Conservation (phyloP, 2,888 invertebrate species). For the Aphodius sticticus region DNA sequence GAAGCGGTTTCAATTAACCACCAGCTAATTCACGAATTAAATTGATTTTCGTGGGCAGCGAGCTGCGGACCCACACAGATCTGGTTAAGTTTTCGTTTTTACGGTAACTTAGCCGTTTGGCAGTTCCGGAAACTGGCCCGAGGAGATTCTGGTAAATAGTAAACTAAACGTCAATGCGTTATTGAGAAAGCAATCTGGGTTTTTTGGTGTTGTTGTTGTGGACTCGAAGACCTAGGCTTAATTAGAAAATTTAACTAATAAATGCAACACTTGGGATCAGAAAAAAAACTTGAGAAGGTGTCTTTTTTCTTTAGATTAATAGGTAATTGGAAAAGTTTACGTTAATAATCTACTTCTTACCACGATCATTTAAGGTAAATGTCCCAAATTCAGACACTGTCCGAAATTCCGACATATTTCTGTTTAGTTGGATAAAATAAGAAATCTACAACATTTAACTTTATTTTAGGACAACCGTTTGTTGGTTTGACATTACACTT, state of each 20-base stretch:
- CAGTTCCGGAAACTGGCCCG: neutral
- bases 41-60: neutral
- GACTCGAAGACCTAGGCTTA: neutral
- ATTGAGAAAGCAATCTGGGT: neutral
- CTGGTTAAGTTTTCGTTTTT: slow-evolving; percentile 4
- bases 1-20: neutral
- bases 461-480: too few species aligned
- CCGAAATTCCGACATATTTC: too few species aligned
- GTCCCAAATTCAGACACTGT: too few species aligned
- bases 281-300: too few species aligned
- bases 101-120: neutral
- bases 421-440: too few species aligned
- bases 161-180: neutral
- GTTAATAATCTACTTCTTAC: too few species aligned
- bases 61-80: neutral
- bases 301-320: too few species aligned
- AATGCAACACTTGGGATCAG: neutral
- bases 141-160: neutral
- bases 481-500: too few species aligned
- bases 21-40: neutral
- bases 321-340: too few species aligned
- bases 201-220: neutral
- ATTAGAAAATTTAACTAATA: neutral
- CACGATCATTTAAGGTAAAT: too few species aligned
- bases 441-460: too few species aligned